Evolutionary conservation across 1,140 invertebrate genomes (phyloP).

Genomic region (Rhagoletis pomonella): DNA sequence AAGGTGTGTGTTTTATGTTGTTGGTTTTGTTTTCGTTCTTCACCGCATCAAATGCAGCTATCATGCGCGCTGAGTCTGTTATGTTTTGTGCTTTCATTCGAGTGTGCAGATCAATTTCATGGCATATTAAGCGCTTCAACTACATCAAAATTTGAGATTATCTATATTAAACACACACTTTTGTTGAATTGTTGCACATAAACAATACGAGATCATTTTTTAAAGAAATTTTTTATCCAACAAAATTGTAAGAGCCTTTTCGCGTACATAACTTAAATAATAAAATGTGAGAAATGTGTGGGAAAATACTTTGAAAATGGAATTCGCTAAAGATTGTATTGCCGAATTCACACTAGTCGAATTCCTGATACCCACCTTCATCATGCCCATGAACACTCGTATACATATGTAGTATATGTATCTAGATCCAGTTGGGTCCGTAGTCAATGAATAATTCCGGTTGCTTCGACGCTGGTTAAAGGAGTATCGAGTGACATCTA

Average conservation of each 20-base stretch:
- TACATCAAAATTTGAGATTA: conserved; percentile 32
- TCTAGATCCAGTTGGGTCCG: too few relatives aligned
- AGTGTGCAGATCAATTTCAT: conserved; percentile 55
- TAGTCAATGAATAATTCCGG: too few relatives aligned
- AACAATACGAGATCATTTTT: conserved; percentile 30
- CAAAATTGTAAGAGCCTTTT: neutral
- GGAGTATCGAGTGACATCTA: too few relatives aligned
- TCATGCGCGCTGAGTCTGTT: conserved; percentile 50
- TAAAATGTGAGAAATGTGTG: neutral
- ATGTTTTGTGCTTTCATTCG: conserved; percentile 58
- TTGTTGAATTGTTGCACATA: conserved; percentile 46
- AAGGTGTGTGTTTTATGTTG: conserved; percentile 2
- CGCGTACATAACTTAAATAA: neutral
- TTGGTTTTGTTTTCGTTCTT: conserved; percentile 3
- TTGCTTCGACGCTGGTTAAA: too few relatives aligned
- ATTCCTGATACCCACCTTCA: too few relatives aligned
- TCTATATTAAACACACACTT: neutral
- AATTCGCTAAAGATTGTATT: neutral
- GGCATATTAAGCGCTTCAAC: conserved; percentile 44
- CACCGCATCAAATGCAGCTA: conserved; percentile 46
- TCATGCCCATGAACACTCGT: too few relatives aligned
- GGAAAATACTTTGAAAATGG: neutral
- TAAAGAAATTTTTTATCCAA: conserved; percentile 36
- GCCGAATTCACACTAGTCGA: too few relatives aligned
- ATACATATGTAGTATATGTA: too few relatives aligned